Evolutionary conservation across 2,113 vertebrate species (phyloP).

Genomic region (Tyto alba): DNA sequence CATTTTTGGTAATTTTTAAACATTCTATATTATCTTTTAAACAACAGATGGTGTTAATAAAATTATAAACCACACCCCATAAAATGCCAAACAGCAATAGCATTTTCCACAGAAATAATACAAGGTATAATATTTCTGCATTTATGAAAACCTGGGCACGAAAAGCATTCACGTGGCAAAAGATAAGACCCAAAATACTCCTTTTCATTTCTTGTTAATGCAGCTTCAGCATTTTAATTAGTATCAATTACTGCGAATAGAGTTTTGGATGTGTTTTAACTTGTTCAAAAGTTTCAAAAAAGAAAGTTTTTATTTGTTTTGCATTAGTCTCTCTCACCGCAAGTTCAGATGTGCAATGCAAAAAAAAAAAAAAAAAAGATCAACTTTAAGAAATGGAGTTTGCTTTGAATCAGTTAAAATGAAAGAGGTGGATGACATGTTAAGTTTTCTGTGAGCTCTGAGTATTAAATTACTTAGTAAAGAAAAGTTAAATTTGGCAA

Average conservation of each 20-base stretch:
- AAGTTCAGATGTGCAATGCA: slow-evolving; percentile 47
- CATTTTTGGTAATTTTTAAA: slow-evolving; percentile 58
- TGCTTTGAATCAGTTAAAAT: slow-evolving; percentile 48
- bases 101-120: slow-evolving; percentile 52
- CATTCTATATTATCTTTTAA: slow-evolving; percentile 65
- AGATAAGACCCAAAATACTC: slow-evolving; percentile 58
- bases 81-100: slow-evolving; percentile 54
- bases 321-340: slow-evolving; percentile 14
- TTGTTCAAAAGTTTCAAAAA: slow-evolving; percentile 56
- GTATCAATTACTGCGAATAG: slow-evolving; percentile 39
- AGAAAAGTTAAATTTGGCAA: slow-evolving; percentile 44
- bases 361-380: neutral
- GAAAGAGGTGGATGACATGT: slow-evolving; percentile 24
- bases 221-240: slow-evolving; percentile 63
- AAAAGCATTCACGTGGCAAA: slow-evolving; percentile 41
- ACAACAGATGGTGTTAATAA: slow-evolving; percentile 66
- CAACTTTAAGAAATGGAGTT: slow-evolving; percentile 24
- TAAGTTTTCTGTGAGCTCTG: slow-evolving; percentile 23
- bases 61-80: slow-evolving; percentile 66
- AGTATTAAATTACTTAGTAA: slow-evolving; percentile 59
- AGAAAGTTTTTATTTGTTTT: slow-evolving; percentile 52
- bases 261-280: slow-evolving; percentile 48
- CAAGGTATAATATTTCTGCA: slow-evolving; percentile 39
- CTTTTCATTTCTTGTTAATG: slow-evolving; percentile 58
- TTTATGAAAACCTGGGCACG: slow-evolving; percentile 47